phyloP scores from a whole-genome alignment of 2,113 vertebrate genomes.

The Cathartes aura region DNA sequence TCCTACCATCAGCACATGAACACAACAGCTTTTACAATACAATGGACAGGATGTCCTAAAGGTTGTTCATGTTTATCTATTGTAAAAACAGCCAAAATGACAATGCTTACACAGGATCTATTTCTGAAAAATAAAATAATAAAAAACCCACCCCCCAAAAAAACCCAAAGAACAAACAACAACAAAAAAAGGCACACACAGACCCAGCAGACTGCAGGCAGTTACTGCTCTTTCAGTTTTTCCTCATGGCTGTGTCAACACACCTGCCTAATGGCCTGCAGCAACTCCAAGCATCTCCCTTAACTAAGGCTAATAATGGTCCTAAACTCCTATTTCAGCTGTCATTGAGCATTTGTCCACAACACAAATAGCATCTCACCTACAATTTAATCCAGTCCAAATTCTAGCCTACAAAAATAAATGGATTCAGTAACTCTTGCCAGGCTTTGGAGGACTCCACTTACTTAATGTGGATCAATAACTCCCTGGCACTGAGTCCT shows the following conservation, averaged over 20 bases:
- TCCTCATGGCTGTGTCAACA: background rate
- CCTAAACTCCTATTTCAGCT: background rate
- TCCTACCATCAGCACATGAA: background rate
- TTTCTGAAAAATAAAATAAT: background rate
- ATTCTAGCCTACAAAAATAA: background rate
- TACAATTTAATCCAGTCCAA: background rate
- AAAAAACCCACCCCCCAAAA: rapidly evolving
- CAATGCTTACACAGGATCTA: background rate
- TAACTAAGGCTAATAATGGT: background rate
- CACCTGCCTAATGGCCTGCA: background rate
- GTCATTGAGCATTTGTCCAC: background rate
- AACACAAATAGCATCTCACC: background rate
- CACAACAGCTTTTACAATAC: slow-evolving; percentile 22
- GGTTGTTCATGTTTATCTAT: background rate
- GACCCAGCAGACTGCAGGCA: background rate
- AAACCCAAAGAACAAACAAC: background rate
- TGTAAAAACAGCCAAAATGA: background rate
- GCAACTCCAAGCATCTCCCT: background rate
- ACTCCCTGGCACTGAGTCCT: background rate
- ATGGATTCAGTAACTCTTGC: background rate
- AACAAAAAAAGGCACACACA: background rate
- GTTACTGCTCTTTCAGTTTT: background rate
- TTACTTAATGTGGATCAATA: background rate
- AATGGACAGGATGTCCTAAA: slow-evolving; percentile 30
- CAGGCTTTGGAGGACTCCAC: background rate